phyloP scores from a whole-genome alignment of 2,888 invertebrate species.

The Deilephila elpenor region DNA sequence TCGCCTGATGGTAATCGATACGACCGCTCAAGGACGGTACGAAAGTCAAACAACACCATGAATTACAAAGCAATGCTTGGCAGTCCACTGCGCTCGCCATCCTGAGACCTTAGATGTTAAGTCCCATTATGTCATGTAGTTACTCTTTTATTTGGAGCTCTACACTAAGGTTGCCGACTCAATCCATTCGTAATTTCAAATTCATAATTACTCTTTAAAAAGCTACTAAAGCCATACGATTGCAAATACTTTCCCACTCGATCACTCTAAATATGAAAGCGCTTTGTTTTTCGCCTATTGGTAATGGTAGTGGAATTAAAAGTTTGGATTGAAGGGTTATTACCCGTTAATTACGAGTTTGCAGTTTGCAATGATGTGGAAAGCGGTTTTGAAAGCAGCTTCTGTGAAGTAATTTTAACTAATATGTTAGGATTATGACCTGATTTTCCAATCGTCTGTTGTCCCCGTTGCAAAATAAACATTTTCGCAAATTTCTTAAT shows the following conservation, averaged over 20 bases:
- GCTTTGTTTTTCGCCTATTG: background rate
- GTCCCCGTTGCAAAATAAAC: too few species aligned
- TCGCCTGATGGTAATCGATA: too few species aligned
- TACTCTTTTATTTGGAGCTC: too few species aligned
- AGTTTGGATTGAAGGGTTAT: background rate
- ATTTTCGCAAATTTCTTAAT: too few species aligned
- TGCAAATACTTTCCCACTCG: background rate
- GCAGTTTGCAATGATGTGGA: background rate
- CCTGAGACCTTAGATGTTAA: too few species aligned
- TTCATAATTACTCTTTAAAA: background rate
- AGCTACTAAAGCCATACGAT: background rate
- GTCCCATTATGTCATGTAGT: too few species aligned
- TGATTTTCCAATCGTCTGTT: background rate
- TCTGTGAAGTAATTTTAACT: background rate
- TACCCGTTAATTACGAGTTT: background rate
- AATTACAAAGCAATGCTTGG: too few species aligned
- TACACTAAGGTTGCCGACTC: too few species aligned
- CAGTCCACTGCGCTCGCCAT: too few species aligned
- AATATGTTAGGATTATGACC: background rate
- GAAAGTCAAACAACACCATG: too few species aligned
- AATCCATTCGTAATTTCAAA: too few species aligned
- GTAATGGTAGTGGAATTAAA: background rate
- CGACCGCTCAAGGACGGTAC: too few species aligned
- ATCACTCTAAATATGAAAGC: background rate
- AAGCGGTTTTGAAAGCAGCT: background rate